phyloP scores from a whole-genome alignment of 2,888 invertebrate species.

The Dicyrtoma fusca region DNA sequence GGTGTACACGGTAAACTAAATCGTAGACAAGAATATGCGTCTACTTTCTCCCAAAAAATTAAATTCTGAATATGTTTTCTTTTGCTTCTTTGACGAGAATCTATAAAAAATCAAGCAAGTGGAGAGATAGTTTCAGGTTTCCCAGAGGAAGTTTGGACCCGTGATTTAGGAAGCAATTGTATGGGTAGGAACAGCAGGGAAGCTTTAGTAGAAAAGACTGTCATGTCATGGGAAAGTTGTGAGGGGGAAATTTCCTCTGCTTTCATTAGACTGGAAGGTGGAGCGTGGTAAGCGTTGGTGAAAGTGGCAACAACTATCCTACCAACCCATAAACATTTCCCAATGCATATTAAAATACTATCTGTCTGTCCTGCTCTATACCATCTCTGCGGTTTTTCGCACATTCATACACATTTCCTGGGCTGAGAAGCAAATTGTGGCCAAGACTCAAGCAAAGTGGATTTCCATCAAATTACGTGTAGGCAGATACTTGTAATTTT shows the following conservation, averaged over 20 bases:
- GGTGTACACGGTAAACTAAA: too few species aligned
- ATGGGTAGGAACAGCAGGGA: slow-evolving; percentile 19
- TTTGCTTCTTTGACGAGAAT: too few species aligned
- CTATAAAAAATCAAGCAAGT: too few species aligned
- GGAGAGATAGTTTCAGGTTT: slow-evolving; percentile 21
- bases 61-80: too few species aligned
- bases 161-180: slow-evolving; percentile 30
- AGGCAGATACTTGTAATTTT: too few species aligned
- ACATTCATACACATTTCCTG: neutral
- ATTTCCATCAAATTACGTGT: neutral
- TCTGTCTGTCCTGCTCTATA: neutral
- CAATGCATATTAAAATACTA: neutral
- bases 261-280: neutral
- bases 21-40: too few species aligned
- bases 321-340: slow-evolving; percentile 2
- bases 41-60: too few species aligned
- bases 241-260: neutral
- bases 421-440: neutral
- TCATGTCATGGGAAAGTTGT: slow-evolving; percentile 9
- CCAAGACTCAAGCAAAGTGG: neutral
- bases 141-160: slow-evolving; percentile 16
- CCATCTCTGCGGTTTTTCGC: neutral
- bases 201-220: neutral
- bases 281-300: neutral
- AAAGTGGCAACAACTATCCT: neutral